Evolutionary conservation across 2,888 invertebrate species (phyloP).

Genomic region (Tiliacea citrago): DNA sequence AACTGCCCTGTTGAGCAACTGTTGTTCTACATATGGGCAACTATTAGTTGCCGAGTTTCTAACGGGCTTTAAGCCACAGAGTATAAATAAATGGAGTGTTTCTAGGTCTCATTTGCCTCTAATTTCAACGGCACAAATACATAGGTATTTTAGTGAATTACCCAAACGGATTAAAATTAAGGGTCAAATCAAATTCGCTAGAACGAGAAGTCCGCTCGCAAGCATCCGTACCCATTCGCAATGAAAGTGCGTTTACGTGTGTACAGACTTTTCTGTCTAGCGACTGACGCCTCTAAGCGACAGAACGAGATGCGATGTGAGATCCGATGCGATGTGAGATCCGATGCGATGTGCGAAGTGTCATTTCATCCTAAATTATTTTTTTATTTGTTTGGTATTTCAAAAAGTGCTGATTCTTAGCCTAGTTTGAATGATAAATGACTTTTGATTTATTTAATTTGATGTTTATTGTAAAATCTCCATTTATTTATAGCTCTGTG

Average conservation of each 20-base stretch:
- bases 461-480: background rate
- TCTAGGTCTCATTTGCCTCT: background rate
- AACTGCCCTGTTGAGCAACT: constrained; percentile 35
- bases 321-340: too few species aligned
- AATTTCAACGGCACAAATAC: background rate
- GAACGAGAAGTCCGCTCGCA: background rate
- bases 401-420: background rate
- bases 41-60: constrained; percentile 12
- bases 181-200: background rate
- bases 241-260: background rate
- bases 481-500: constrained; percentile 19
- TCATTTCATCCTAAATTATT: background rate
- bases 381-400: background rate
- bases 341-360: too few species aligned
- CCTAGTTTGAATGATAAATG: background rate
- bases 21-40: constrained; percentile 26
- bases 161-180: too few species aligned
- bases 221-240: background rate
- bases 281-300: too few species aligned
- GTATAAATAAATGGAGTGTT: constrained; percentile 24
- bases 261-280: too few species aligned
- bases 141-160: too few species aligned
- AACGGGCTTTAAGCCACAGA: constrained; percentile 4
- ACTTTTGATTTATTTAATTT: too few species aligned
- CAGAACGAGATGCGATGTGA: background rate